Evolutionary conservation across 2,888 invertebrate genomes (phyloP).

Genomic region (Drosophila pseudotalamancana): DNA sequence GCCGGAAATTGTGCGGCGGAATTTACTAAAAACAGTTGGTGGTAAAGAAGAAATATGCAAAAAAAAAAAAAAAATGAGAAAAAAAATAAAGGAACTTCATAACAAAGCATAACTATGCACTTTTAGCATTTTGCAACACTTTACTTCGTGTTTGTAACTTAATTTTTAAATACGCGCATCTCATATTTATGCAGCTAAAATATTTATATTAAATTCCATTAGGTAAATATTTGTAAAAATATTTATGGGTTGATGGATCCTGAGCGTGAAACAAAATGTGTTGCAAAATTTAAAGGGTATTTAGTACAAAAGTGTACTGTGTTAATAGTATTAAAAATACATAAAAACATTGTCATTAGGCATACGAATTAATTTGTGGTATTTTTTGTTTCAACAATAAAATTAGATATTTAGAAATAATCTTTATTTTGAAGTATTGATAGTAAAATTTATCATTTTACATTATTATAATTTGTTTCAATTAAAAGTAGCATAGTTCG

Average conservation of each 20-base stretch:
- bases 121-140: constrained; percentile 3
- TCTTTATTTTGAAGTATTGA: no score
- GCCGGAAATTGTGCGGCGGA: constrained; percentile 58
- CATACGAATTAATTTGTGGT: background rate
- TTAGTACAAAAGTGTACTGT: no score
- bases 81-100: constrained; percentile 2
- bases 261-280: background rate
- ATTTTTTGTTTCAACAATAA: no score
- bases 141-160: background rate
- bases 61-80: background rate
- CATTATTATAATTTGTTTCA: no score
- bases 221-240: background rate
- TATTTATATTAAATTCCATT: background rate
- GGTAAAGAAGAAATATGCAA: constrained; percentile 8
- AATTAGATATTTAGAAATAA: no score
- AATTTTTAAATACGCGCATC: background rate
- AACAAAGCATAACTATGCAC: background rate
- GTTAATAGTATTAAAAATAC: no score
- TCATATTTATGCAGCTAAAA: background rate
- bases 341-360: no score
- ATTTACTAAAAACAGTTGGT: constrained; percentile 38
- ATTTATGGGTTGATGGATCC: background rate
- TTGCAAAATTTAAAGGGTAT: background rate
- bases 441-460: no score
- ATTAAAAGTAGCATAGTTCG: no score